Evolutionary conservation across 2,888 invertebrate genomes (phyloP).

Genomic region (Erannis defoliaria): DNA sequence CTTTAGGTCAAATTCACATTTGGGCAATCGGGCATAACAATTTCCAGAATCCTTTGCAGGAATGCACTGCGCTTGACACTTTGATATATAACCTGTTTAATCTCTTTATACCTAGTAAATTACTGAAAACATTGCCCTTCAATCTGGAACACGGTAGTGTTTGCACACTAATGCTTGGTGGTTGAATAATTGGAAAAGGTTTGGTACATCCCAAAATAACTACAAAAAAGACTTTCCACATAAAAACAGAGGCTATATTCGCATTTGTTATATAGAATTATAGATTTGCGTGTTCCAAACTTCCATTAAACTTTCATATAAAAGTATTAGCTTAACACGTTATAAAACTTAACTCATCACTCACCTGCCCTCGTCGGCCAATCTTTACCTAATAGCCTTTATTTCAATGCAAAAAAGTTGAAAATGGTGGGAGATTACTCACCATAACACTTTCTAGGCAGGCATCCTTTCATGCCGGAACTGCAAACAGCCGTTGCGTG

Average conservation of each 20-base stretch:
- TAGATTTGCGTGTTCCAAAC: constrained; percentile 5
- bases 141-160: too few relatives aligned
- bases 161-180: too few relatives aligned
- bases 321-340: constrained; percentile 11
- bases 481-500: constrained; percentile 27
- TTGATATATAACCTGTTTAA: background rate
- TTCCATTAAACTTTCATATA: constrained; percentile 2
- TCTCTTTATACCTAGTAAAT: too few relatives aligned
- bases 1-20: too few relatives aligned
- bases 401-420: background rate
- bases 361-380: background rate
- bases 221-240: background rate
- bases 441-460: constrained; percentile 5
- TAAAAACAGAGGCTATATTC: background rate
- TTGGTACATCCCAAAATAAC: too few relatives aligned
- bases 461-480: constrained; percentile 15
- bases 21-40: too few relatives aligned
- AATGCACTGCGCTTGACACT: too few relatives aligned
- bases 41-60: too few relatives aligned
- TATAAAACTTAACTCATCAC: constrained; percentile 5
- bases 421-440: constrained; percentile 1
- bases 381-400: background rate
- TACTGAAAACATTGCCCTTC: too few relatives aligned
- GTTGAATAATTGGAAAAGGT: too few relatives aligned
- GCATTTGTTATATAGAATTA: background rate